These are phyloP conservation scores for Pedetes capensis DNA, from an alignment of 2,113 vertebrate genomes.

Conservation along the genomic window DNA sequence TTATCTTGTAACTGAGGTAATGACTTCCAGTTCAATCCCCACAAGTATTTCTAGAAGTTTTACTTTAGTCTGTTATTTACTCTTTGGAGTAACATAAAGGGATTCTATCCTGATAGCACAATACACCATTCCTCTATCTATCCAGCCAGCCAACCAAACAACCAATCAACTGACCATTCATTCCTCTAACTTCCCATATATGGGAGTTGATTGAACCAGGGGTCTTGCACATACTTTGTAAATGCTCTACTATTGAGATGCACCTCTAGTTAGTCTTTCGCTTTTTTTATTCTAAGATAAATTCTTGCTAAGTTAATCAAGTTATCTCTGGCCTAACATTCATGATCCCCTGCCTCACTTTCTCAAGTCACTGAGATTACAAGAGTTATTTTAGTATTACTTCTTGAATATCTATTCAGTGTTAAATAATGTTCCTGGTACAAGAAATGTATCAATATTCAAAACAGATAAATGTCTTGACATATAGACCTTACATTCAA, in stretches of 20 bases:
- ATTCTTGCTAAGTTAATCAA: no score
- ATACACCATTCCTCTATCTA: neutral
- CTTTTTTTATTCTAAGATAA: no score
- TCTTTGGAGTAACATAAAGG: neutral
- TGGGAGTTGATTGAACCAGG: no score
- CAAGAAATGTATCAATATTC: neutral
- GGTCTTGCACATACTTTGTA: no score
- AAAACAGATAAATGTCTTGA: neutral
- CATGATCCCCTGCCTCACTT: no score
- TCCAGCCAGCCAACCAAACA: neutral
- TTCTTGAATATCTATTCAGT: neutral
- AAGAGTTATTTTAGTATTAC: neutral
- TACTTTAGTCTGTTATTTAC: neutral
- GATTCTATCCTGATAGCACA: neutral
- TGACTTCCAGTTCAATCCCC: neutral
- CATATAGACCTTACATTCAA: neutral
- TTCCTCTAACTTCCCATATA: no score
- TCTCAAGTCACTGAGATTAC: no score
- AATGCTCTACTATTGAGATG: no score
- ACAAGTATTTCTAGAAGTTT: neutral
- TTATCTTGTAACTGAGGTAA: neutral
- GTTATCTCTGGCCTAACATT: no score
- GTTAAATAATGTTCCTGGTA: neutral
- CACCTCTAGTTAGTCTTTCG: no score
- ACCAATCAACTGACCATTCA: no score